A percentile compares a stretch with the other conserved stretches of the same genome.
These are phyloP conservation scores for Amiota minor DNA, from an alignment of 2,888 invertebrate species.

Conservation along the genomic window DNA sequence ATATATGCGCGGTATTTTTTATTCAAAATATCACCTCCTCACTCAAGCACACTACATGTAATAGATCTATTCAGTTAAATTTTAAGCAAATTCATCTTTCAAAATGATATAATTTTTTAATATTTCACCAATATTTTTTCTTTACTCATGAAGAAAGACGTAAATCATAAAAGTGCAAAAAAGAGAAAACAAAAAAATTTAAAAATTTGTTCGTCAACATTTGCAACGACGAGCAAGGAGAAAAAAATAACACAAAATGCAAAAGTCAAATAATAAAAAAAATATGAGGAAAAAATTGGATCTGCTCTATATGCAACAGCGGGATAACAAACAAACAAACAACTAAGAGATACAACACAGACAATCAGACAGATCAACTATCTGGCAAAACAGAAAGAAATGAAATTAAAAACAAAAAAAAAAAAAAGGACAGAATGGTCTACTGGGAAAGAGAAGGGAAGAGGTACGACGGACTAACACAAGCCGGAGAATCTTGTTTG, in stretches of 20 bases:
- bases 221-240: slow-evolving; percentile 25
- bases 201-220: slow-evolving; percentile 39
- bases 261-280: slow-evolving; percentile 35
- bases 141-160: slow-evolving; percentile 37
- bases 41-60: too few species aligned
- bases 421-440: neutral
- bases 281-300: slow-evolving; percentile 25
- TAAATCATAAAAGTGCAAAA: slow-evolving; percentile 48
- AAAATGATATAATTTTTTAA: neutral
- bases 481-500: neutral
- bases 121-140: slow-evolving; percentile 22
- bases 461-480: neutral
- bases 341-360: neutral
- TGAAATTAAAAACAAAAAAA: neutral
- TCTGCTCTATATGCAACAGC: slow-evolving; percentile 29
- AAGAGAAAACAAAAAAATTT: slow-evolving; percentile 36
- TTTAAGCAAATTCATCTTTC: too few species aligned
- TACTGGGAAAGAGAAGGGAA: neutral
- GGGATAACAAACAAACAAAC: slow-evolving; percentile 27
- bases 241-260: slow-evolving; percentile 32
- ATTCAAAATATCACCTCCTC: too few species aligned
- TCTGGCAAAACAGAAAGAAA: neutral
- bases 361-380: neutral
- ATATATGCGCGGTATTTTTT: too few species aligned
- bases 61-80: neutral